Conservation (phyloP, 1,140 invertebrate species). For the Zaprionus davidi region DNA sequence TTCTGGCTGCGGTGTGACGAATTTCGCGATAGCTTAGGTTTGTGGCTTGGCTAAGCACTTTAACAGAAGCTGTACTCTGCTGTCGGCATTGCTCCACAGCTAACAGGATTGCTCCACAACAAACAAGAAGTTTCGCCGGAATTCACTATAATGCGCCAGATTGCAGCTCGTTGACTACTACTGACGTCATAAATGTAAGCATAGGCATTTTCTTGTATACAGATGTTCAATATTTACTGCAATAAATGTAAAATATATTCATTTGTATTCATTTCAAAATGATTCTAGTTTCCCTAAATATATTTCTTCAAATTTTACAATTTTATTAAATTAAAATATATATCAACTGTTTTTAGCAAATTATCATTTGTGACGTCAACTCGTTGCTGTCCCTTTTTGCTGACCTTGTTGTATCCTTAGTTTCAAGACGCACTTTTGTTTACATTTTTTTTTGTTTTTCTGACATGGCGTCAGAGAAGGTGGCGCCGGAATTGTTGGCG, state of each 20-base stretch:
- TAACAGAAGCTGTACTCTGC: background rate
- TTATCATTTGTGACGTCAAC: background rate
- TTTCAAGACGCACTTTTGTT: constrained; percentile 39
- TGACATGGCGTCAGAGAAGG: constrained; percentile 53
- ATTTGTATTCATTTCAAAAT: background rate
- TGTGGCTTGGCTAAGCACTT: constrained; percentile 7
- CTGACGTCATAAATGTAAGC: constrained; percentile 1
- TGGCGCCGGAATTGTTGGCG: constrained; percentile 39
- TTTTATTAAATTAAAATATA: background rate
- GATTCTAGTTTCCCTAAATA: background rate
- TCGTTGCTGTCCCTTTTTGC: background rate
- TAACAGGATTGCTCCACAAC: constrained; percentile 29
- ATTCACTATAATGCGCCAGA: background rate
- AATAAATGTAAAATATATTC: background rate
- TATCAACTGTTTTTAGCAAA: background rate
- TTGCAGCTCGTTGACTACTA: background rate
- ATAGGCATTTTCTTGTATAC: background rate
- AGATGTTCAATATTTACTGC: background rate
- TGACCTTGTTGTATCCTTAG: constrained; percentile 4
- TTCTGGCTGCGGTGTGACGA: too few species aligned
- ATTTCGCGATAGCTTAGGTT: background rate
- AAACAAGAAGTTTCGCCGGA: background rate
- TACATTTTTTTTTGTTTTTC: constrained; percentile 48
- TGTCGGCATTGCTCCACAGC: constrained; percentile 1
- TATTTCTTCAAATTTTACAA: background rate